Conservation (phyloP, 35 echinoderm and acorn worm species). For the Eucidaris tribuloides region DNA sequence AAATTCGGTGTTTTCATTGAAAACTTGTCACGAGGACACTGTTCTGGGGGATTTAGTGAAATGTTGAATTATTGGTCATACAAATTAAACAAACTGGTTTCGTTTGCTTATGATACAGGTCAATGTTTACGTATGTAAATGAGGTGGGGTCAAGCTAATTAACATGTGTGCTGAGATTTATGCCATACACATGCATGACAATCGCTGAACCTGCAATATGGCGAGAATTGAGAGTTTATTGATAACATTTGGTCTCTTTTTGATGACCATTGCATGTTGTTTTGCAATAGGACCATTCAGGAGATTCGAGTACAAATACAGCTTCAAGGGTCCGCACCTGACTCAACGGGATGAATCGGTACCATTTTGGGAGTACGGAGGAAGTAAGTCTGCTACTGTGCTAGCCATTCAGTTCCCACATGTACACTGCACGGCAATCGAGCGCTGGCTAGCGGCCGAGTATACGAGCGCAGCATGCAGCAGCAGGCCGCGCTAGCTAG, state of each 20-base stretch:
- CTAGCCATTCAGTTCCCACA: no score
- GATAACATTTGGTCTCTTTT: constrained; percentile 4
- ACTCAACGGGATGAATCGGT: constrained; percentile 87
- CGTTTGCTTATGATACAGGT: background rate
- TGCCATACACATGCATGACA: background rate
- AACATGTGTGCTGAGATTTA: background rate
- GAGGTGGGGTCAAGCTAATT: background rate
- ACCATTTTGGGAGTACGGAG: constrained; percentile 93
- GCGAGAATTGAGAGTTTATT: background rate
- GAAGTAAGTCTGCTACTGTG: no score
- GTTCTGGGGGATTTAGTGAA: background rate
- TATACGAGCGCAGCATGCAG: no score
- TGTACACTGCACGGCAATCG: no score
- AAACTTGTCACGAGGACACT: background rate
- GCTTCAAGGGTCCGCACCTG: constrained; percentile 94
- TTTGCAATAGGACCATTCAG: constrained; percentile 48
- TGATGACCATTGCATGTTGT: constrained; percentile 30
- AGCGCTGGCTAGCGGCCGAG: no score
- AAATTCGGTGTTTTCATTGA: background rate
- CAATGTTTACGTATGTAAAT: background rate
- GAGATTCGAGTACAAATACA: constrained; percentile 95
- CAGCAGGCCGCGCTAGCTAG: no score
- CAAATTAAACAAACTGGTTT: background rate
- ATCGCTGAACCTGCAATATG: constrained; percentile 1
- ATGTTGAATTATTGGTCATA: background rate